phyloP scores from a whole-genome alignment of 2,797 vertebrate species.

The Paguma larvata region DNA sequence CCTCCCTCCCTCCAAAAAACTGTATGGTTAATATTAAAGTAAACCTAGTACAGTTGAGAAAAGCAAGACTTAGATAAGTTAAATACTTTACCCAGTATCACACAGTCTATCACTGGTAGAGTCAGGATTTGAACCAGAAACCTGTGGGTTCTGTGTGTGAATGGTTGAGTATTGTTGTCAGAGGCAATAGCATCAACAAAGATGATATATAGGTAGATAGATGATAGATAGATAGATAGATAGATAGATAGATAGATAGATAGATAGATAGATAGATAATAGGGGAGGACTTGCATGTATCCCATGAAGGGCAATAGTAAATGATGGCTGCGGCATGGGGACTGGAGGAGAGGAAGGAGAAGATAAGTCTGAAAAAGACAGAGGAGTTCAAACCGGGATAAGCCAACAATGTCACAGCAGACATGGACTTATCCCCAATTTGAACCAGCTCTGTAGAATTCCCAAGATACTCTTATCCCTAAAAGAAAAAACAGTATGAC shows the following conservation, averaged over 20 bases:
- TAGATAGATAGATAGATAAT: background rate
- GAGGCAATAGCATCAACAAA: background rate
- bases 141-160: background rate
- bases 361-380: background rate
- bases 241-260: background rate
- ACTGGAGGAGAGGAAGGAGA: background rate
- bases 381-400: background rate
- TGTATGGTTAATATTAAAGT: background rate
- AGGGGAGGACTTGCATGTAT: background rate
- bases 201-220: background rate
- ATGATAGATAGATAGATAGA: background rate
- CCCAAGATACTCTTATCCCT: background rate
- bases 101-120: background rate
- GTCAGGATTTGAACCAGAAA: background rate
- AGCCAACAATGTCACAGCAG: background rate
- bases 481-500: background rate
- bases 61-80: background rate
- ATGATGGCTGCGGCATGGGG: background rate
- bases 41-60: background rate
- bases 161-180: background rate
- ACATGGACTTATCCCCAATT: background rate
- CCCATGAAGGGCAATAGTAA: background rate
- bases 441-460: background rate
- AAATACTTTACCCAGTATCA: background rate
- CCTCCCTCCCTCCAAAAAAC: accelerated